These are phyloP conservation scores for Thysanoteuthis rhombus DNA, from an alignment of 2,888 invertebrate species.

Conservation along the genomic window DNA sequence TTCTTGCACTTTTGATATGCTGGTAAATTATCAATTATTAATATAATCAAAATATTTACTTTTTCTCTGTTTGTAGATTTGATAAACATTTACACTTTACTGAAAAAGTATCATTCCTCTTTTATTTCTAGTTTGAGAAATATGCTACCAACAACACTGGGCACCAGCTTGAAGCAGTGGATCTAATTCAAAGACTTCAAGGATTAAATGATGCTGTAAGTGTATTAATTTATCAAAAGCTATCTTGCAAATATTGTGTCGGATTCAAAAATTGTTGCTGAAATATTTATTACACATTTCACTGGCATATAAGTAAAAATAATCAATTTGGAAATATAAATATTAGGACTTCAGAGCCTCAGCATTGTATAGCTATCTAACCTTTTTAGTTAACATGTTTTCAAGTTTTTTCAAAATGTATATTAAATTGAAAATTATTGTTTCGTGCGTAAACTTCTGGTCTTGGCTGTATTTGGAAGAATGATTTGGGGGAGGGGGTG, in stretches of 20 bases:
- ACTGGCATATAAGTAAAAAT: neutral
- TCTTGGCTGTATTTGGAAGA: too few relatives aligned
- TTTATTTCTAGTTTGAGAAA: slow-evolving; percentile 21
- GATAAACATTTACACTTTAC: neutral
- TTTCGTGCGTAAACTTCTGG: too few relatives aligned
- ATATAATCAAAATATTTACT: neutral
- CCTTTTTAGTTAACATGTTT: too few relatives aligned
- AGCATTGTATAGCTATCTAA: too few relatives aligned
- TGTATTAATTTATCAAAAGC: neutral
- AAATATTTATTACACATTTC: neutral
- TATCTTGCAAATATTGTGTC: neutral
- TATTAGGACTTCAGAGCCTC: neutral
- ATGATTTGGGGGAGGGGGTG: too few relatives aligned
- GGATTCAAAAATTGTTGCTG: neutral
- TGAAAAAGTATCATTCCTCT: neutral
- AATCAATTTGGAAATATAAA: neutral
- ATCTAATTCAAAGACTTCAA: neutral
- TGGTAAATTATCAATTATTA: neutral
- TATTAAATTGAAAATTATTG: too few relatives aligned
- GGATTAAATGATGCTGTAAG: neutral
- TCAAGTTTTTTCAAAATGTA: too few relatives aligned
- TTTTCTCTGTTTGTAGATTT: neutral
- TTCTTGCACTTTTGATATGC: neutral
- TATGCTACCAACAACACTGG: neutral
- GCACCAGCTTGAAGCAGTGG: neutral